Conservation (phyloP, 1,140 invertebrate species). For the Drosophila bifasciata region DNA sequence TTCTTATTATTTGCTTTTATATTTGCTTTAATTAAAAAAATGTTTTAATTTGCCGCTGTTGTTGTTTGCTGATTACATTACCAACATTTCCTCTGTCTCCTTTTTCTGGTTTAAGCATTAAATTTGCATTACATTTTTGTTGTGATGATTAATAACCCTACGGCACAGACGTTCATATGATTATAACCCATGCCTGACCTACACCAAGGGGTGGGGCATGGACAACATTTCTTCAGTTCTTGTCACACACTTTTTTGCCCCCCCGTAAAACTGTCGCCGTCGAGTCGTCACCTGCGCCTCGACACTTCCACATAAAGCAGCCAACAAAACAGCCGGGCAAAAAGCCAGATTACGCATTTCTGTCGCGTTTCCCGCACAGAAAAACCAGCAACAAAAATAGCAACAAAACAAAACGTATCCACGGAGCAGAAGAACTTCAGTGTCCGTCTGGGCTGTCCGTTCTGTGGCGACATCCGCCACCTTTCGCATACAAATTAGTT, state of each 20-base stretch:
- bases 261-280: constrained; percentile 53
- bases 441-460: constrained; percentile 31
- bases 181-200: constrained; percentile 18
- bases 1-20: constrained; percentile 65
- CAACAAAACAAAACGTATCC: constrained; percentile 40
- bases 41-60: constrained; percentile 57
- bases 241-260: constrained; percentile 38
- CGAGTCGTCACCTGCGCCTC: constrained; percentile 67
- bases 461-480: constrained; percentile 52
- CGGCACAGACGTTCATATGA: too few species aligned
- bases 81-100: not conserved
- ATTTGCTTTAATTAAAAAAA: constrained; percentile 73
- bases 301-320: constrained; percentile 75
- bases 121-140: not conserved
- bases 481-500: constrained; percentile 80
- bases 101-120: not conserved
- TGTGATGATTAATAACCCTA: too few species aligned
- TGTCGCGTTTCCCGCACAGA: constrained; percentile 48
- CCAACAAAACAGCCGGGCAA: constrained; percentile 46
- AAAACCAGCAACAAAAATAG: not conserved
- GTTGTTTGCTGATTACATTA: constrained; percentile 11
- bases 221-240: constrained; percentile 31
- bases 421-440: constrained; percentile 16
- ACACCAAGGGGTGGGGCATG: constrained; percentile 31
- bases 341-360: constrained; percentile 74